Conservation (phyloP, 2,888 invertebrate genomes). For the Chloromyia formosa region DNA sequence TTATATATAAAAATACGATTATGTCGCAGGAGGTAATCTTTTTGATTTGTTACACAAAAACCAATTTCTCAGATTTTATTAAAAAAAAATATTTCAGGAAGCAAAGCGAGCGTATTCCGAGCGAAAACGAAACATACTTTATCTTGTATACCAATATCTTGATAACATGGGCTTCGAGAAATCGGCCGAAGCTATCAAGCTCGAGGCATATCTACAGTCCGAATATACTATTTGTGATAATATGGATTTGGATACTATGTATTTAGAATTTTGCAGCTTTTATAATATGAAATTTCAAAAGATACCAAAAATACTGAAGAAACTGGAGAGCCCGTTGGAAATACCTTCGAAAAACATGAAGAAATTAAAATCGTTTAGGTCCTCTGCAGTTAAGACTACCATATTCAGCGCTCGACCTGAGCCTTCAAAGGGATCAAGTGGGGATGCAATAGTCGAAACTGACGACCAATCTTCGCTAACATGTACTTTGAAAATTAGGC, state of each 20-base stretch:
- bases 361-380: conserved; percentile 25
- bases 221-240: conserved; percentile 86
- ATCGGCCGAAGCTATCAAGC: conserved; percentile 71
- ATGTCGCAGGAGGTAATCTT: conserved; percentile 29
- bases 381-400: neutral
- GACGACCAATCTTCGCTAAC: neutral
- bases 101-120: conserved; percentile 18
- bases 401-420: neutral
- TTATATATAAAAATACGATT: too few relatives aligned
- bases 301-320: conserved; percentile 81
- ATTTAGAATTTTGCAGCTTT: conserved; percentile 89
- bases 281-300: conserved; percentile 86
- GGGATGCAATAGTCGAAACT: neutral
- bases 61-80: too few relatives aligned
- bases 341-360: conserved; percentile 6
- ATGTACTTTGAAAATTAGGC: conserved; percentile 48
- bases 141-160: conserved; percentile 75
- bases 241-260: conserved; percentile 85
- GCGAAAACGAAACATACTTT: conserved; percentile 67
- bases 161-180: conserved; percentile 72
- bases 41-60: neutral
- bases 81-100: conserved; percentile 19
- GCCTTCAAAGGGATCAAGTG: neutral
- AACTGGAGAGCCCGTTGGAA: neutral
- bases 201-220: conserved; percentile 76